Base-by-base conservation (phyloP, 2,113 vertebrate genomes). In the Eulemur rufifrons region DNA sequence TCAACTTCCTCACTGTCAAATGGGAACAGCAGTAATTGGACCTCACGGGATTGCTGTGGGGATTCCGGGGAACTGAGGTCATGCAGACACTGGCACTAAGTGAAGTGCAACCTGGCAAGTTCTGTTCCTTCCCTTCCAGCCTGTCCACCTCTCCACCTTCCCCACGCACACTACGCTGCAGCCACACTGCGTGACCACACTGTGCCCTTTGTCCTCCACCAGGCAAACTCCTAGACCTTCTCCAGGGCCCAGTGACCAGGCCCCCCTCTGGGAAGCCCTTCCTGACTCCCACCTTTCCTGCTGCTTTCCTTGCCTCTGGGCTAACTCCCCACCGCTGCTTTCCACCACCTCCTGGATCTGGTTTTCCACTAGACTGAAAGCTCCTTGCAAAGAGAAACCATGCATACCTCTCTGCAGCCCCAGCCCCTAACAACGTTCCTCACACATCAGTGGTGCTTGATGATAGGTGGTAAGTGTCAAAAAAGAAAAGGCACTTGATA, bases 71-170 rank as follows among this genome's bases (percentile, higher is more conserved):
- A 45, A 27, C 1, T 32, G 23, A 1, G 52, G 11, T 2, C 20
- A 15, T 0, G 45, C 23, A 47, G 37, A 42, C 12, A 20, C 4
- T 17, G 73, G 50, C 81, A 9, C 2, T 2, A 47, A 61, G 21
- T 0, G 14, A 23, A 68, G 34, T 0, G n/a, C 69, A 2, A 3
- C 13, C 4, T 3, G 7, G 0, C 42, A 2, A 1, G 14, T 6
- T 66, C 86, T 20, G 27, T 14, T 50, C 63, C 64, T 84, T 6
- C 6, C 15, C 17, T 23, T 20, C 32, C 18, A 8, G 68, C 42
- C 10, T 7, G 17, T 29, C n/a, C 3, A 20, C 6, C 5, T 45
- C 42, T 25, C 63, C 54, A 8, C 42, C 13, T 12, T 18, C n/a
- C 4, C 34, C 18, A 0, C 0, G 6, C 7, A 32, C 29, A 34